Evolutionary conservation across 2,797 vertebrate species (phyloP).

Genomic region (Liasis olivaceus): DNA sequence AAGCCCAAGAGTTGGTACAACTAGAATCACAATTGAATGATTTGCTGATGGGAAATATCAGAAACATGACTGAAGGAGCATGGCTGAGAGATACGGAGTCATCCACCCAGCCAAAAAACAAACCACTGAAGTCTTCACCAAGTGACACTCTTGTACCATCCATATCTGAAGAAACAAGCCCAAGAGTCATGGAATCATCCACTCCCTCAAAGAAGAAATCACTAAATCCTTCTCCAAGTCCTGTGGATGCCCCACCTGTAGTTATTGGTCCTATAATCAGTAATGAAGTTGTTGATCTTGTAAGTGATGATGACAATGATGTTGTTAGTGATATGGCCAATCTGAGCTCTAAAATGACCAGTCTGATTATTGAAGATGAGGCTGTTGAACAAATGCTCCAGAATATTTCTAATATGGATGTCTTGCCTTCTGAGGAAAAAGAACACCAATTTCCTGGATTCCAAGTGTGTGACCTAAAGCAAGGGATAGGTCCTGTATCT

Average conservation of each 20-base stretch:
- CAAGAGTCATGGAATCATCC: neutral
- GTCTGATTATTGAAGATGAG: neutral
- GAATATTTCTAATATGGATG: neutral
- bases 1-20: conserved; percentile 89
- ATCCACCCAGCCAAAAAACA: conserved; percentile 49
- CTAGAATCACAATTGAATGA: conserved; percentile 84
- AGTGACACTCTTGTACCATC: neutral
- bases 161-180: neutral
- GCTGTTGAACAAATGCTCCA: conserved; percentile 34
- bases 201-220: neutral
- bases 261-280: neutral
- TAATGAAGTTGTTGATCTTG: conserved; percentile 60
- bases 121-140: conserved; percentile 26
- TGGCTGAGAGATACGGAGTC: conserved; percentile 65
- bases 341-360: conserved; percentile 62
- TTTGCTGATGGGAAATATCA: conserved; percentile 76
- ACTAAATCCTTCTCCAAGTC: neutral
- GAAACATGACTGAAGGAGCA: conserved; percentile 71
- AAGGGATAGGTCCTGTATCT: neutral
- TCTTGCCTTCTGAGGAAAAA: neutral
- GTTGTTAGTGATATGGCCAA: conserved; percentile 33
- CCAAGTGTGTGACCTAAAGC: conserved; percentile 9
- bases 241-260: neutral
- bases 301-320: conserved; percentile 54
- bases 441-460: neutral